Base-by-base conservation (phyloP, 2,797 vertebrate genomes). In the Craterocephalus amniculus region DNA sequence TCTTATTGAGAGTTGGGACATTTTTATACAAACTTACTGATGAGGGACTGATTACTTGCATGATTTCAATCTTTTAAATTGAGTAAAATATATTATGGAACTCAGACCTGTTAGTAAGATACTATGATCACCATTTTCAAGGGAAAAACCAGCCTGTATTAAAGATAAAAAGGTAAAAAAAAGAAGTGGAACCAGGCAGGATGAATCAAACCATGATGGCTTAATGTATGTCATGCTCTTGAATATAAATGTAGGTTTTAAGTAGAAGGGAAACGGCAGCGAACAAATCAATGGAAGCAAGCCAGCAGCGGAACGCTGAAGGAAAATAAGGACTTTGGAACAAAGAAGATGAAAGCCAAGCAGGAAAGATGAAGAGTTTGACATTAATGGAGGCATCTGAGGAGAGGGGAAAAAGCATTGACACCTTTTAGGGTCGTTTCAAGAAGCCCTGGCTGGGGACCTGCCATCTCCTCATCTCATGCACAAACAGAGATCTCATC, bases 391-490 rank as follows among this genome's bases (percentile, higher is more conserved):
- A 78, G 59, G 65, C 55, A 76, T 60, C 64, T 64, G 63, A 54
- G 48, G 58, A 51, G 52, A 62, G 32, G 26, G 4, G 49, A 27
- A 31, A 60, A n/a, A 18, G 62, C 24, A 63, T 83, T 76, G 70
- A 83, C 84, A 83, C 78, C 85, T 84, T 86, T 72, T 84, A 57
- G 57, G 68, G 65, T 84, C 81, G 71, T 69, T 80, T 78, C 58
- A 74, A 70, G 62, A 40, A 12, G 62, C 67, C 60, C 67, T 29
- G 34, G 56, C 36, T 67, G 79, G 11, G 49, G 70, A 65, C 67
- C 35, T 51, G 40, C 59, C 70, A 49, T 69, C 52, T 63, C 60
- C 57, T 29, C 36, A 69, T 82, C 63, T 56, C 54, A 61, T 58
- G 48, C 59, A 60, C 70, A 79, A 72, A 85, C 62, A 62, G 67